phyloP scores from a whole-genome alignment of 2,797 vertebrate species.

The Artibeus jamaicensis region DNA sequence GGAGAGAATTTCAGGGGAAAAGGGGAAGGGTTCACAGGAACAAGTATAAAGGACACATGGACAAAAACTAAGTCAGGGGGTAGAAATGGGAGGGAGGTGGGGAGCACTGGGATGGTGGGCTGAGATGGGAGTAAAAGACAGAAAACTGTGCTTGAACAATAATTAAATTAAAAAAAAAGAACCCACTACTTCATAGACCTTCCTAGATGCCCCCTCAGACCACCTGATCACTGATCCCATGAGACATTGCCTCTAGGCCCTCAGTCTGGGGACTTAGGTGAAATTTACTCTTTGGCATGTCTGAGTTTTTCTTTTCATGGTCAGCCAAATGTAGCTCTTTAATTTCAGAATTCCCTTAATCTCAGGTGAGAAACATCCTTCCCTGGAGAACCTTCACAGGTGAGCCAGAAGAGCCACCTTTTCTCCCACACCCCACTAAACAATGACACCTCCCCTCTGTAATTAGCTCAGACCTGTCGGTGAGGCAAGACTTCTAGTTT shows the following conservation, averaged over 20 bases:
- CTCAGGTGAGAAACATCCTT: neutral
- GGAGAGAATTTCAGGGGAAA: too few relatives aligned
- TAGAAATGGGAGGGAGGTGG: too few relatives aligned
- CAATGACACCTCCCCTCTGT: neutral
- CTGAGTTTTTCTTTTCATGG: neutral
- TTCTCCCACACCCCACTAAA: neutral
- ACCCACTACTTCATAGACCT: neutral
- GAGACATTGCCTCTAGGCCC: neutral
- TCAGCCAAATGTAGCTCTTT: neutral
- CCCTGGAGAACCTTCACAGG: neutral
- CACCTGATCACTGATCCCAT: neutral
- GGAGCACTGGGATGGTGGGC: too few relatives aligned
- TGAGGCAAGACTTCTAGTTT: neutral
- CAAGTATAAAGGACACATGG: too few relatives aligned
- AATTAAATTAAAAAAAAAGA: too few relatives aligned
- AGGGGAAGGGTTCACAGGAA: too few relatives aligned
- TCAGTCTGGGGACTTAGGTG: neutral
- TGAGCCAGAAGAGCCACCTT: neutral
- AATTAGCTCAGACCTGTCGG: neutral
- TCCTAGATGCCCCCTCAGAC: neutral
- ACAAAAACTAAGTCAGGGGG: too few relatives aligned
- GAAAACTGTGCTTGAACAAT: too few relatives aligned
- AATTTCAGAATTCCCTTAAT: neutral
- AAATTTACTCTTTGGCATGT: neutral
- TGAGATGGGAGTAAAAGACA: too few relatives aligned